Percentiles rank a stretch among this genome's conserved stretches.
phyloP scores from a whole-genome alignment of 2,797 vertebrate species.

The Parauchenoglanis ngamensis region DNA sequence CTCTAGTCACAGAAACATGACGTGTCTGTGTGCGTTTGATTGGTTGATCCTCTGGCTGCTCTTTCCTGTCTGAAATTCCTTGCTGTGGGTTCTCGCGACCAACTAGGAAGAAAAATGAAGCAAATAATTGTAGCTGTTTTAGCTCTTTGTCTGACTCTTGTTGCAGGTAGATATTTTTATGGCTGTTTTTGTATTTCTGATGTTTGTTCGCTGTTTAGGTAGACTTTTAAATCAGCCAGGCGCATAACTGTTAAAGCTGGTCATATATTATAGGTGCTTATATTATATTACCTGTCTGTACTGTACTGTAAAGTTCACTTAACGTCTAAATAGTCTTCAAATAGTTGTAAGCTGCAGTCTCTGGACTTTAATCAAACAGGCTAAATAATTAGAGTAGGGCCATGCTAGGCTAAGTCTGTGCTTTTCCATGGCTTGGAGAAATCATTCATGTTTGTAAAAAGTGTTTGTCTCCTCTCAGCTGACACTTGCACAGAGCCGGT shows the following conservation, averaged over 20 bases:
- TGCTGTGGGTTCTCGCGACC: background rate
- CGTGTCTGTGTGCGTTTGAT: conserved; percentile 56
- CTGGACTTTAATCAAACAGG: background rate
- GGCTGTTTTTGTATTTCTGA: background rate
- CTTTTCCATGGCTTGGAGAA: background rate
- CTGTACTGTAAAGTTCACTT: background rate
- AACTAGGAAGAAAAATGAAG: conserved; percentile 34
- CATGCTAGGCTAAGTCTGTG: background rate
- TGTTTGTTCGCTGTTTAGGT: background rate
- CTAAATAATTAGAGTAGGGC: background rate
- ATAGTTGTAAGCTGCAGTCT: background rate
- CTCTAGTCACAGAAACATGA: conserved; percentile 38
- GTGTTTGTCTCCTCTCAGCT: conserved; percentile 64
- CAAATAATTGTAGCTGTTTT: conserved; percentile 40
- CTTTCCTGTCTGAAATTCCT: conserved; percentile 22
- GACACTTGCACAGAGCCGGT: conserved; percentile 87
- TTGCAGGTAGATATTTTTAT: conserved; percentile 41
- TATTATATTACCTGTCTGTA: too few relatives aligned
- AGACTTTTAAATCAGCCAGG: background rate
- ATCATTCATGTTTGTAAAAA: background rate
- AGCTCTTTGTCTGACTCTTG: conserved; percentile 48
- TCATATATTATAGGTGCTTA: background rate
- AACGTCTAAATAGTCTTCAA: background rate
- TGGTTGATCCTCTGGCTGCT: conserved; percentile 4
- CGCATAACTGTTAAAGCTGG: background rate